Evolutionary conservation across 2,888 invertebrate species (phyloP).

Genomic region (Torymus tubicola): DNA sequence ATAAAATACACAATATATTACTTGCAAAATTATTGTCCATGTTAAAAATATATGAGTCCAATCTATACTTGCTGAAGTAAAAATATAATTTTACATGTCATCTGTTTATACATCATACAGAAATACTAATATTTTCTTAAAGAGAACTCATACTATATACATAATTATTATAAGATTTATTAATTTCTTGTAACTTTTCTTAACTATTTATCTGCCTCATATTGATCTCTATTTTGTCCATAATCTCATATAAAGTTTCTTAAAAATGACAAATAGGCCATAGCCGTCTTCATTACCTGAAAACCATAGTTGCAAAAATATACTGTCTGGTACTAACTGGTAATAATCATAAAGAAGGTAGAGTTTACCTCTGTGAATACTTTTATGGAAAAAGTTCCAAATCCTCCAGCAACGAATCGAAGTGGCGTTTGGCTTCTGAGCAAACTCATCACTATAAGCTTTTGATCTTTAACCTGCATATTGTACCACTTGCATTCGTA

Average conservation of each 20-base stretch:
- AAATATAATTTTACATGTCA: too few species aligned
- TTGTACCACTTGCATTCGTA: background rate
- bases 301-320: conserved; percentile 27
- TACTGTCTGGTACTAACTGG: background rate
- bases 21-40: too few species aligned
- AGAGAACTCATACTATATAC: too few species aligned
- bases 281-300: conserved; percentile 64
- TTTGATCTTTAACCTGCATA: background rate
- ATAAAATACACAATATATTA: too few species aligned
- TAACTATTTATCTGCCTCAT: background rate
- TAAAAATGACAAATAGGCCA: conserved; percentile 65
- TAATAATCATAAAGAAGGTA: background rate
- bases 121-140: too few species aligned
- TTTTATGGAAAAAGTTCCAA: background rate
- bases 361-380: too few species aligned
- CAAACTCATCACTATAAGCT: background rate
- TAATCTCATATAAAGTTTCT: conserved; percentile 35
- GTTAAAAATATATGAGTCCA: too few species aligned
- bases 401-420: background rate
- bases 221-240: background rate
- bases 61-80: too few species aligned
- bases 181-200: too few species aligned
- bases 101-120: too few species aligned
- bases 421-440: background rate
- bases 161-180: too few species aligned